Base-by-base conservation (phyloP, 2,113 vertebrate genomes). In the Tragelaphus strepsiceros region DNA sequence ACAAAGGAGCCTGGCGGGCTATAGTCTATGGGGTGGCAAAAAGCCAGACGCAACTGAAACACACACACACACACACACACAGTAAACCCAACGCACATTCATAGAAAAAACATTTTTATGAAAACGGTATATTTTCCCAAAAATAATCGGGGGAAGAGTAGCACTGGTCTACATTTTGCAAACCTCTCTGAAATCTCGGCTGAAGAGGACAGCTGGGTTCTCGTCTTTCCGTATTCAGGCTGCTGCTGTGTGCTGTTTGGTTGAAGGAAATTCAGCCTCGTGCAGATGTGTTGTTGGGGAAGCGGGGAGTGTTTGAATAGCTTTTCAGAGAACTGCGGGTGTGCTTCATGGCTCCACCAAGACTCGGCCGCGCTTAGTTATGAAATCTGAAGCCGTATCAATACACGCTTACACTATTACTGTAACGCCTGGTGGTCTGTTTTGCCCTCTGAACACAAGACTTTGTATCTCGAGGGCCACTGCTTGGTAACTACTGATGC, bases 291-390 rank as follows among this genome's bases (percentile, higher is more conserved):
- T 2, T 8, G 7, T 1, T 43, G 46, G 83, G 35, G 58, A 22
- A 53, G 30, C 2, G 22, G 54, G 46, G 28, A 14, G 13, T 13
- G 35, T 32, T 8, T 54, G 30, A 43, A 14, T 1, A 14, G 71
- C 58, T 43, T 80, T 43, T 12, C 46, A 64, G 46, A 6, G 17
- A 43, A 28, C 4, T 19, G n/a, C 6, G 71, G 46, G 1, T 13
- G 9, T 1, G 21, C 58, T 17, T 26, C 13, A 5, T 1, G 32
- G 13, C 2, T 4, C 49, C 26, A n/a, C 26, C 28, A 0, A 28
- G 39, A 56, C 15, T 14, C 92, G 4, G 28, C 58, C 22, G 21
- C 1, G 12, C 4, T 19, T 5, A 19, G 32, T 17, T 80, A 26
- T 32, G n/a, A n/a, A 35, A 43, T 2, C 74, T 13, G 58, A 62